Percentiles rank a stretch among this genome's conserved stretches.
These are phyloP conservation scores for Xiphorhynchus elegans DNA, from an alignment of 2,113 vertebrate species.

Conservation along the genomic window DNA sequence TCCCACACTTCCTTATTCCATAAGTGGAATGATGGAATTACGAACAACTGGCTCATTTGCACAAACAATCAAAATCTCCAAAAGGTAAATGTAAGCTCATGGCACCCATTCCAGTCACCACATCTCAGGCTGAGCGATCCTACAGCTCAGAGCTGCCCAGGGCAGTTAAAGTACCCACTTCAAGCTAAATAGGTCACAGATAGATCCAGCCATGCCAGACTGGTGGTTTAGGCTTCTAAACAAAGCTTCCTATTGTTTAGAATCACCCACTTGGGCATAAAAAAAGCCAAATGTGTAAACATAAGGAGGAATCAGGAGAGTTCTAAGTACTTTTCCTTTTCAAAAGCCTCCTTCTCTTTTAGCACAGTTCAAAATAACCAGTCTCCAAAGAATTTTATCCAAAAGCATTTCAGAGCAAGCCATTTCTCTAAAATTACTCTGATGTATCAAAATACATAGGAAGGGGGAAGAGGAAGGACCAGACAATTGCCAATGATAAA, in stretches of 20 bases:
- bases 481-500: neutral
- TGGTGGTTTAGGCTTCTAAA: conserved; percentile 3
- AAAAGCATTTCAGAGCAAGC: neutral
- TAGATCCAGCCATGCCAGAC: conserved; percentile 24
- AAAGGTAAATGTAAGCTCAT: neutral
- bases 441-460: neutral
- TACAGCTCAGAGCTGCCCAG: neutral
- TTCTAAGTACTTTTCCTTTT: neutral
- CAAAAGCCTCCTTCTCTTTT: neutral
- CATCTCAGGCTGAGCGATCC: neutral
- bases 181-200: conserved; percentile 59
- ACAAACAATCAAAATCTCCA: neutral
- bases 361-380: neutral
- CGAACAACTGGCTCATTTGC: neutral
- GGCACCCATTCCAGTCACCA: neutral
- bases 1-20: neutral
- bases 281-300: neutral
- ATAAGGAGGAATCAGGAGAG: neutral
- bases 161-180: neutral
- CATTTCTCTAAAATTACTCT: neutral
- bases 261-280: neutral
- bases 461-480: neutral
- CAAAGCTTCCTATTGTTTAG: conserved; percentile 59
- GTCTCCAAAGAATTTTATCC: neutral
- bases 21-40: neutral